Evolutionary conservation across 2,797 vertebrate species (phyloP), one percentile per base, ranked within the genome.

Genomic region (Acrocephalus scirpaceus): DNA sequence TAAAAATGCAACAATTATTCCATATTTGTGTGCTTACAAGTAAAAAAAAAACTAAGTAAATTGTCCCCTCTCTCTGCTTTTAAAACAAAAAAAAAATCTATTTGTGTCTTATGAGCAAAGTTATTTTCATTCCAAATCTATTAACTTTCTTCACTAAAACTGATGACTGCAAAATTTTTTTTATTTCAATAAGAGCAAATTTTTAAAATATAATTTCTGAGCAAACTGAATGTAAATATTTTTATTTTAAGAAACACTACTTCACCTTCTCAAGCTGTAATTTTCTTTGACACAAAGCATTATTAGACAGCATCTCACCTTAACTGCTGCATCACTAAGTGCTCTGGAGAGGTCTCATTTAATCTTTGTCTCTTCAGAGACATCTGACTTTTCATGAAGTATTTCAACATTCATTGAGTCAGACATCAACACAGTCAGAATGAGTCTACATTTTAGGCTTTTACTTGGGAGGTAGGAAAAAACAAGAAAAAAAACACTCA

Each of bases 241-340:
- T 75, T 88, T 92, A 42, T 79, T 88, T 86, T 75, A 92, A 92
- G 53, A 60, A 88, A 65, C 16, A 74, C 26, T 40, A 42, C 13
- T 16, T 42, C 42, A 53, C 50, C 38, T 83, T 66, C 56, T 72
- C 71, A 54, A 67, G 61, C 61, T 51, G 17, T 32, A 74, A 83
- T 75, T 89, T 86, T 74, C 57, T 81, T 74, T 78, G 25, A 60
- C 42, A 53, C 11, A 48, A 81, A 71, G 36, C 36, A 84, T 72
- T 80, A 75, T 69, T 72, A 91, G 70, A 84, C 38, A 77, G 16
- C 5, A 3, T 45, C 74, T 78, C 81, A 19, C 64, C 78, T 73
- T 75, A 87, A 78, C 17, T 75, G 64, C 30, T 89, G 34, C 60
- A 90, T 95, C 81, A 81, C 62, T 89, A 85, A 75, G 38, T 75